phyloP scores from a whole-genome alignment of 35 echinoderm and acorn worm genomes.

The Nesometra sesokonis region DNA sequence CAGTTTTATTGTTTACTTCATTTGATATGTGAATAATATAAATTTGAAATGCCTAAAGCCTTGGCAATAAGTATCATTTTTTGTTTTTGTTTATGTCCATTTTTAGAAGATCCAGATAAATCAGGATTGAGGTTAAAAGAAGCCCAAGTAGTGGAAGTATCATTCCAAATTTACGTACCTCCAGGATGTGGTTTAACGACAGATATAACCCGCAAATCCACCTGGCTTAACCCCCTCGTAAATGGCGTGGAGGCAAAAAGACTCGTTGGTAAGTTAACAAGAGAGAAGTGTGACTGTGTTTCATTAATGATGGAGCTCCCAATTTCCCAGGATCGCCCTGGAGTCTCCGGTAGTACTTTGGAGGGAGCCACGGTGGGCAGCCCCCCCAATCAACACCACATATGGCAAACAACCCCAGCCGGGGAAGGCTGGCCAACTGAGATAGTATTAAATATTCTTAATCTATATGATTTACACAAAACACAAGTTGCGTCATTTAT shows the following conservation, averaged over 20 bases:
- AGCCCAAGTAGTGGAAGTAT: slow-evolving; percentile 52
- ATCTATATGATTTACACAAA: no score
- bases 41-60: background rate
- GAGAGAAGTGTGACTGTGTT: no score
- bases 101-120: slow-evolving; percentile 65
- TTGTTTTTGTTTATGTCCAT: background rate
- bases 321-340: no score
- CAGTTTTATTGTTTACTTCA: background rate
- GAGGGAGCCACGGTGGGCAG: no score
- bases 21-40: background rate
- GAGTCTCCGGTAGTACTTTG: no score
- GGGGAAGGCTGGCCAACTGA: no score
- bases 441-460: no score
- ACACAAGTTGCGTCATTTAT: no score
- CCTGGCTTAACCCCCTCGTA: slow-evolving; percentile 88
- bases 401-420: no score
- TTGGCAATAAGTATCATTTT: no score
- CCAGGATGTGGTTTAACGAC: slow-evolving; percentile 44
- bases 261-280: slow-evolving; percentile 49
- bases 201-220: slow-evolving; percentile 58
- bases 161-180: slow-evolving; percentile 92
- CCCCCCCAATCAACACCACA: no score
- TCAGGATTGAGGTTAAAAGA: slow-evolving; percentile 51
- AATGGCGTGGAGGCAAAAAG: slow-evolving; percentile 79
- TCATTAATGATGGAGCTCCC: no score